A percentile compares a stretch with the other conserved stretches of the same genome.
Conservation (phyloP, 2,797 vertebrate species). For the Clarias platycephalus region DNA sequence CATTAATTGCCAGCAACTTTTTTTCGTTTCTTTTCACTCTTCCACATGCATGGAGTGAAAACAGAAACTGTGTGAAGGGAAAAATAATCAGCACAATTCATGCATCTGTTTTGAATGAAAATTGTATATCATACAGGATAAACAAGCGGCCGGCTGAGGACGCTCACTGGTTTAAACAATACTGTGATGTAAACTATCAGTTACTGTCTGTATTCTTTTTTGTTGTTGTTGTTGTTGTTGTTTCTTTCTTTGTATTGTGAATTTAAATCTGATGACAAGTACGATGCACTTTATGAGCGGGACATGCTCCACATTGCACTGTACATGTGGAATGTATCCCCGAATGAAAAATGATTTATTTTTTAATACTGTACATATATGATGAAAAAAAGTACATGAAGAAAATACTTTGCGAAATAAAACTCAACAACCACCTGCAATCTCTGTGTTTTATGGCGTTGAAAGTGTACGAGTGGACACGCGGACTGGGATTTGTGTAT, state of each 20-base stretch:
- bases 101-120: conserved; percentile 68
- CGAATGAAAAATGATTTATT: conserved; percentile 86
- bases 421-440: conserved; percentile 50
- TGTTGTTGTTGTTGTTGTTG: not conserved
- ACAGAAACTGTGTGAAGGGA: conserved; percentile 23
- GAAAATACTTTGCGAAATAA: conserved; percentile 75
- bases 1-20: conserved; percentile 34
- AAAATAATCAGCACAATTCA: conserved; percentile 60
- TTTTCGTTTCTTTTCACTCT: conserved; percentile 5
- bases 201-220: conserved; percentile 53
- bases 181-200: conserved; percentile 69
- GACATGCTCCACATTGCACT: conserved; percentile 86
- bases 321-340: conserved; percentile 88
- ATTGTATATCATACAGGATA: conserved; percentile 5
- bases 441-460: conserved; percentile 23
- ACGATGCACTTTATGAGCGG: conserved; percentile 80
- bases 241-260: conserved; percentile 61
- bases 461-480: not conserved
- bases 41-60: conserved; percentile 37
- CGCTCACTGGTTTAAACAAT: conserved; percentile 50
- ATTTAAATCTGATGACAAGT: conserved; percentile 65
- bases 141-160: conserved; percentile 17
- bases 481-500: too few species aligned
- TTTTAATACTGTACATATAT: conserved; percentile 88
- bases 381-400: conserved; percentile 45